A percentile compares a stretch with the other conserved stretches of the same genome.
Evolutionary conservation across 2,888 invertebrate species (phyloP).

Genomic region (Cataglyphis albicans): DNA sequence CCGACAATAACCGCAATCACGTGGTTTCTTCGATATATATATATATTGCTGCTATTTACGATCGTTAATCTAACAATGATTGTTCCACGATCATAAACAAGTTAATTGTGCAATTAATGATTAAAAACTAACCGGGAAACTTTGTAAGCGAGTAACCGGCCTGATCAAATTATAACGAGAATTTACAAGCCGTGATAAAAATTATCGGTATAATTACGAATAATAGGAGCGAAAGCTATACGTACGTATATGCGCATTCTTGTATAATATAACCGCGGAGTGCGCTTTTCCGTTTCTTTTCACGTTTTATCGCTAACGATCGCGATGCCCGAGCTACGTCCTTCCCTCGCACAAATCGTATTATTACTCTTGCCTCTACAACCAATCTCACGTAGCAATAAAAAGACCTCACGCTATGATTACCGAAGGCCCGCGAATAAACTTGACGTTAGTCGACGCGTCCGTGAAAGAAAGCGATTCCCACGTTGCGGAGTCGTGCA

Average conservation of each 20-base stretch:
- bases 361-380: constrained; percentile 50
- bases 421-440: constrained; percentile 55
- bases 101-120: constrained; percentile 1
- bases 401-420: constrained; percentile 52
- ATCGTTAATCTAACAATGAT: constrained; percentile 5
- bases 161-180: not conserved
- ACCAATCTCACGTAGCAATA: constrained; percentile 51
- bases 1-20: constrained; percentile 1
- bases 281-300: constrained; percentile 25
- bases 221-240: constrained; percentile 15
- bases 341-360: constrained; percentile 41
- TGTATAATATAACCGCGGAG: not conserved
- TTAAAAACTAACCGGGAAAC: not conserved
- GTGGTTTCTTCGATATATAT: constrained; percentile 4
- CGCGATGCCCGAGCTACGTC: constrained; percentile 32
- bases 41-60: not conserved
- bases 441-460: constrained; percentile 54
- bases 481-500: constrained; percentile 67
- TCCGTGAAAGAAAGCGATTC: constrained; percentile 63
- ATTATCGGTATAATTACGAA: not conserved
- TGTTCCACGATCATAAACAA: not conserved
- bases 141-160: not conserved
- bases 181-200: not conserved
- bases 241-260: not conserved
- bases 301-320: constrained; percentile 42